These are phyloP conservation scores for Microtus pennsylvanicus DNA, from an alignment of 2,113 vertebrate genomes.

Conservation along the genomic window DNA sequence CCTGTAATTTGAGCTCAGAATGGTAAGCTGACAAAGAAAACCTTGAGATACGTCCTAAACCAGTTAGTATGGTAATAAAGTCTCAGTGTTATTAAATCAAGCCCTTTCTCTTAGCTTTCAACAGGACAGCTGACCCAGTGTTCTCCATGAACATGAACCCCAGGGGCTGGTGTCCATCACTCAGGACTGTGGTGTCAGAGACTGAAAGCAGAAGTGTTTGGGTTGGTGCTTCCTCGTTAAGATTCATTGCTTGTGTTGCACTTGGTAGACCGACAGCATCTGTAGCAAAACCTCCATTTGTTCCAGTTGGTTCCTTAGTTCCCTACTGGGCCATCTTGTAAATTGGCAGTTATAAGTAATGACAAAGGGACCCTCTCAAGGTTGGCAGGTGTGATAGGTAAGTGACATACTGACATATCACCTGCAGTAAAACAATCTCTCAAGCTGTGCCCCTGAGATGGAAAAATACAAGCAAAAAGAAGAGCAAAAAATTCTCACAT, in stretches of 20 bases:
- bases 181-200: conserved; percentile 49
- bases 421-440: conserved; percentile 62
- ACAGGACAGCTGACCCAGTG: conserved; percentile 1
- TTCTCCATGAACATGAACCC: fast-evolving
- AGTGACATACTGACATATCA: conserved; percentile 61
- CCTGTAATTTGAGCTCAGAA: conserved; percentile 29
- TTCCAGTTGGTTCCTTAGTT: conserved; percentile 69
- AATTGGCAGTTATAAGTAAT: conserved; percentile 77
- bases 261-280: conserved; percentile 57
- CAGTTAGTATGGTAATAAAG: conserved; percentile 5
- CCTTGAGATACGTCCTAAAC: background rate
- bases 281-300: conserved; percentile 75
- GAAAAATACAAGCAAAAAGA: background rate
- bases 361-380: conserved; percentile 77
- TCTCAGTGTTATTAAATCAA: conserved; percentile 63
- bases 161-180: background rate
- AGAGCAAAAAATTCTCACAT: background rate
- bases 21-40: background rate
- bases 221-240: conserved; percentile 68
- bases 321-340: conserved; percentile 69
- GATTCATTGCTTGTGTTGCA: conserved; percentile 70
- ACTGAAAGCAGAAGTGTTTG: conserved; percentile 52
- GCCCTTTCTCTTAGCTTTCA: conserved; percentile 52
- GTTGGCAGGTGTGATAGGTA: conserved; percentile 69
- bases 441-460: conserved; percentile 27